Percentiles rank a stretch among this genome's conserved stretches.
Conservation (phyloP, 2,888 invertebrate genomes). For the Rhodophaea formosa region DNA sequence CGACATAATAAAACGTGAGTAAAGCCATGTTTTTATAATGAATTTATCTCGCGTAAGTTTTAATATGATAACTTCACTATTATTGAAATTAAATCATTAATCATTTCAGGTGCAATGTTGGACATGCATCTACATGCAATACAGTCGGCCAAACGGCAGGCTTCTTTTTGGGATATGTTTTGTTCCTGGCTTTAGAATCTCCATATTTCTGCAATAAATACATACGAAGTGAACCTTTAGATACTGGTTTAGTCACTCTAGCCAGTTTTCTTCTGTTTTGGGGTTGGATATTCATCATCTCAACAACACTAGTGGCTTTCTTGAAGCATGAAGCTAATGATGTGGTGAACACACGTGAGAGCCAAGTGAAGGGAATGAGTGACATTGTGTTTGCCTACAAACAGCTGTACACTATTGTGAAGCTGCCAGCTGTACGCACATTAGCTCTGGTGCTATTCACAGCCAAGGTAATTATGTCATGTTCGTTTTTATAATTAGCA, state of each 20-base stretch:
- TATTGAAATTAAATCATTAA: constrained; percentile 17
- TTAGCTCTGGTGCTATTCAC: constrained; percentile 92
- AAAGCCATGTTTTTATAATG: too few species aligned
- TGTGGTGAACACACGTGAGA: constrained; percentile 40
- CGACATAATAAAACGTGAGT: too few species aligned
- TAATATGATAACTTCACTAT: too few species aligned
- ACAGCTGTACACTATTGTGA: constrained; percentile 90
- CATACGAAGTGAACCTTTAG: constrained; percentile 85
- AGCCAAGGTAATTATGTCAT: constrained; percentile 84
- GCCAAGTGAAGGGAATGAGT: constrained; percentile 58
- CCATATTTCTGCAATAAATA: constrained; percentile 97
- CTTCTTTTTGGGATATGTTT: constrained; percentile 96
- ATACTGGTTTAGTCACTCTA: constrained; percentile 86
- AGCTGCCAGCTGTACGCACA: constrained; percentile 89
- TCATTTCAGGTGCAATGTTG: constrained; percentile 91
- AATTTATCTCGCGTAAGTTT: too few species aligned
- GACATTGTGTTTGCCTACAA: constrained; percentile 87
- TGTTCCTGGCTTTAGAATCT: constrained; percentile 98
- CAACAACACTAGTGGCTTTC: constrained; percentile 93
- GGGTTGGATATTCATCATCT: constrained; percentile 94
- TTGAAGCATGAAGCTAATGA: constrained; percentile 90
- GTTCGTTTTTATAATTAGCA: too few species aligned
- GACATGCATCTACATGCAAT: constrained; percentile 99
- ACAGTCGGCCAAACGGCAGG: constrained; percentile 99
- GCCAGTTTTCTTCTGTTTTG: constrained; percentile 96